Evolutionary conservation across 2,888 invertebrate species (phyloP).

Genomic region (Agrilus biguttatus): DNA sequence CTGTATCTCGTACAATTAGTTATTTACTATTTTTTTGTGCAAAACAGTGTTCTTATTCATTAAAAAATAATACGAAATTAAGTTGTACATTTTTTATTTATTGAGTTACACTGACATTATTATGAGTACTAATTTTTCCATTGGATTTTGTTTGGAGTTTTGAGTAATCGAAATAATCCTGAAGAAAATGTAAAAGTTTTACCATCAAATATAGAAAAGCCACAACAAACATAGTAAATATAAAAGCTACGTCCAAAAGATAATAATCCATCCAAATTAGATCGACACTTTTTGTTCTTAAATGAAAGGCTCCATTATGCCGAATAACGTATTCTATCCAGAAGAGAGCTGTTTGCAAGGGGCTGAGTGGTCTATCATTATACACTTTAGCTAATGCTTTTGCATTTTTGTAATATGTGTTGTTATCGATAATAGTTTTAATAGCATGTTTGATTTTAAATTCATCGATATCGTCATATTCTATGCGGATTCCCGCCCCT

Average conservation of each 20-base stretch:
- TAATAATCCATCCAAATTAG: conserved; percentile 11
- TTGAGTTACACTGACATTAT: not conserved
- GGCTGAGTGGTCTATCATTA: conserved; percentile 9
- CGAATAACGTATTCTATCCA: conserved; percentile 12
- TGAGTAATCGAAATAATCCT: conserved; percentile 4
- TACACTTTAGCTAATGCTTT: conserved; percentile 7
- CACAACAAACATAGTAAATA: conserved; percentile 2
- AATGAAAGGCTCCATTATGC: conserved; percentile 9
- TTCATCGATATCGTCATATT: conserved; percentile 4
- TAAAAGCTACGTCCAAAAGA: conserved; percentile 8
- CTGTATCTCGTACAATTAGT: no score
- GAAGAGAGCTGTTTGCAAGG: conserved; percentile 10
- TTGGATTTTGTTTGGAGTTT: not conserved
- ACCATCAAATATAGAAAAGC: not conserved
- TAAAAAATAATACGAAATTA: no score
- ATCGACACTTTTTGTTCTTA: conserved; percentile 8
- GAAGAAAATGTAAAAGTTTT: conserved; percentile 1
- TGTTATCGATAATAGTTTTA: conserved; percentile 4
- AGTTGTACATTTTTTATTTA: no score
- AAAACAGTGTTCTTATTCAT: no score
- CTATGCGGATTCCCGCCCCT: conserved; percentile 13
- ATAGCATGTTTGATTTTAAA: conserved; percentile 1
- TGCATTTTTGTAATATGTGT: conserved; percentile 7
- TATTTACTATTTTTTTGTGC: no score
- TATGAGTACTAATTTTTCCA: not conserved